phyloP scores from a whole-genome alignment of 2,797 vertebrate species.

The Trichosurus vulpecula region DNA sequence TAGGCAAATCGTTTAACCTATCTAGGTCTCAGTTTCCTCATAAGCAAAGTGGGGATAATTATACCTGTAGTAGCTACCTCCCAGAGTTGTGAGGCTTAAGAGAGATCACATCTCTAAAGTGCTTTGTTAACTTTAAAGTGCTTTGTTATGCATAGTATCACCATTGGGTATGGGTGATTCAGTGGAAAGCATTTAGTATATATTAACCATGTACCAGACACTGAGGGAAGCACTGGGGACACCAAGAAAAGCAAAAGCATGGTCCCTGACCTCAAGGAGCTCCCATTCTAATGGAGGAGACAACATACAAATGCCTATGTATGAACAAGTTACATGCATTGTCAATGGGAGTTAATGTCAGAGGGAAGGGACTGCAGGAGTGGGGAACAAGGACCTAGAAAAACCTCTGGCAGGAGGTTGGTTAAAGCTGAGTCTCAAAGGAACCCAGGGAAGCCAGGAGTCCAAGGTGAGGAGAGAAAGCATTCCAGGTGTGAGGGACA shows the following conservation, averaged over 20 bases:
- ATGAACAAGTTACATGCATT: background rate
- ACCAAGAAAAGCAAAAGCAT: background rate
- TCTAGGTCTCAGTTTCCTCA: background rate
- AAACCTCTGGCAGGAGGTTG: background rate
- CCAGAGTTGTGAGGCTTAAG: background rate
- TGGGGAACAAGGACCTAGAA: background rate
- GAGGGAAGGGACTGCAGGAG: background rate
- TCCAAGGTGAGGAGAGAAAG: background rate
- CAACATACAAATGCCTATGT: background rate
- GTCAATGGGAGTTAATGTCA: background rate
- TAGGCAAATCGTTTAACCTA: background rate
- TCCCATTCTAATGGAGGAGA: background rate
- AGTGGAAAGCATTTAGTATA: background rate
- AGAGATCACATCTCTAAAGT: background rate
- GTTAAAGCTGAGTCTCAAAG: background rate
- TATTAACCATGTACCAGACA: background rate
- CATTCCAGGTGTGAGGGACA: background rate
- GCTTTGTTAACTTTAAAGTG: background rate
- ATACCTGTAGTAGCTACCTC: background rate
- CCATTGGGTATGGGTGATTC: background rate
- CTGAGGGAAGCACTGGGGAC: background rate
- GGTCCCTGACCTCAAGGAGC: background rate
- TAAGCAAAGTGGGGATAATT: background rate
- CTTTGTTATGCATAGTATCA: background rate
- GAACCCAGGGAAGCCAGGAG: background rate